Evolutionary conservation across 2,113 vertebrate species (phyloP), one percentile per base, ranked within the genome.

Genomic region (Megalops atlanticus): DNA sequence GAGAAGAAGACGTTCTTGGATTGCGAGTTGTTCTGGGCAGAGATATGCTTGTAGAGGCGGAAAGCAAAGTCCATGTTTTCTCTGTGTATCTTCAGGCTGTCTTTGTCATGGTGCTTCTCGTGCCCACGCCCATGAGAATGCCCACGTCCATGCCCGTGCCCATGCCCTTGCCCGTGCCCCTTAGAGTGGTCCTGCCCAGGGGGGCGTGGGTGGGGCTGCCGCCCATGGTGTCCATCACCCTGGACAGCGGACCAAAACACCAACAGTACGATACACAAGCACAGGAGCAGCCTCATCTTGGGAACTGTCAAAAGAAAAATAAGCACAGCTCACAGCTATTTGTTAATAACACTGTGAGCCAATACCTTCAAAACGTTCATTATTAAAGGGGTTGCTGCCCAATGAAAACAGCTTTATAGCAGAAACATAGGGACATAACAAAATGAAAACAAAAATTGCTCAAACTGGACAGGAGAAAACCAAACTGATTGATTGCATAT

Each of bases 1-100:
- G 95, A 97, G 88, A 91, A 96, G 86, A 96, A 94, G 80, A 95
- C 84, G n/a, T 96, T 96, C 80, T 89, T 87, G 70, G 86, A 84
- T 52, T 84, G 81, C 14, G 80, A 84, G 38, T 83, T 81, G 0
- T 86, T n/a, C 11, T 82, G 81, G 82, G 64, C 24, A 36, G 88
- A 87, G n/a, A 96, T 68, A 3, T 86, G 84, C 64, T 85, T 89
- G 89, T 95, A 96, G 43, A 96, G 86, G 3, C 71, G 70, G 83
- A 92, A 94, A 80, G 90, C 90, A 84, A 94, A 95, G 16, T 89
- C 88, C 79, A 84, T 82, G 85, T 91, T 95, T 77, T 86, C 88
- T n/a, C 83, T 49, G 18, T 47, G 74, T 86, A 94, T 86, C 41
- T 74, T 40, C 36, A 87, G 79, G 33, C 27, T 74, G 71, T 35